Percentiles rank a stretch among this genome's conserved stretches.
Conservation (phyloP, 2,113 vertebrate species). For the Toxostoma redivivum region DNA sequence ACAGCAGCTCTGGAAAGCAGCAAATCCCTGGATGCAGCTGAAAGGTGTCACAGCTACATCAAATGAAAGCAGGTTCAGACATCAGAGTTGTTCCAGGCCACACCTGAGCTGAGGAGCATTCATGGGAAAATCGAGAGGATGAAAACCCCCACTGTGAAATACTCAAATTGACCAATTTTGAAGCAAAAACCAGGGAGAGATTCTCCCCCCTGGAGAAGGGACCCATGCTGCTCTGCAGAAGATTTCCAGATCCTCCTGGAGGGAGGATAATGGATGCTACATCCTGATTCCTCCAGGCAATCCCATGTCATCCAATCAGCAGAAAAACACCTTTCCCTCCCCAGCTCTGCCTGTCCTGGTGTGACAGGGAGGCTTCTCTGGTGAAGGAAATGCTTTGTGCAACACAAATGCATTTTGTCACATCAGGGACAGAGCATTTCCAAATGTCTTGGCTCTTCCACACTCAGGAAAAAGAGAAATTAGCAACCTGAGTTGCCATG, state of each 20-base stretch:
- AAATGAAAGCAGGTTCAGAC: not conserved
- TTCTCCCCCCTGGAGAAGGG: not conserved
- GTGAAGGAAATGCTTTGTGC: not conserved
- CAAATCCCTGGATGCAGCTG: not conserved
- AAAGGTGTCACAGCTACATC: not conserved
- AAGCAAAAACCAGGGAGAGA: not conserved
- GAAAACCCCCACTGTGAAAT: not conserved
- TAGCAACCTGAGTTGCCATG: constrained; percentile 28
- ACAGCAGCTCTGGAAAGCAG: not conserved
- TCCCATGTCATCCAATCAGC: not conserved
- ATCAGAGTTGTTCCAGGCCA: not conserved
- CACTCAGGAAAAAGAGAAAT: not conserved
- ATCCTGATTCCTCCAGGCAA: not conserved
- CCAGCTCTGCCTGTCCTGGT: not conserved
- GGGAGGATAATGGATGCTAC: not conserved
- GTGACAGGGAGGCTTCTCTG: not conserved
- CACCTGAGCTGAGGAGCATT: not conserved
- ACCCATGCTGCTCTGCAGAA: not conserved
- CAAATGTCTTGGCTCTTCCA: not conserved
- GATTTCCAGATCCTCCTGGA: not conserved
- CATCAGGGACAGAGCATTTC: not conserved
- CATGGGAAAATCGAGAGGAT: not conserved
- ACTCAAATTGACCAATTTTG: not conserved
- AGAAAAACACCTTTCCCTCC: not conserved
- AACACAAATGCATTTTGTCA: not conserved